Conservation (phyloP, 2,797 vertebrate genomes). For the Nannoperca obscura region DNA sequence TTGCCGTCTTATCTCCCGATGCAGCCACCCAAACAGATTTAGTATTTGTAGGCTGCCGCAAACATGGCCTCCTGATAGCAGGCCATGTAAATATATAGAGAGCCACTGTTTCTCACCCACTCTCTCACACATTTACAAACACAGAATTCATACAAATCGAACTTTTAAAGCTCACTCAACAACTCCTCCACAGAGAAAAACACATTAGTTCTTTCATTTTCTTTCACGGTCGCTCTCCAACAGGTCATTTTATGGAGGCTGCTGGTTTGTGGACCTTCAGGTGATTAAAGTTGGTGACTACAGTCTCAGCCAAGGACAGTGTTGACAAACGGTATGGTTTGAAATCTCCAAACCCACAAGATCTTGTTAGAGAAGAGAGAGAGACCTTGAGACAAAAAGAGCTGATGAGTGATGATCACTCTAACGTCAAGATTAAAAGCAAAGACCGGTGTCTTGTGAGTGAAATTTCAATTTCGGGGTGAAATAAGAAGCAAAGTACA, state of each 20-base stretch:
- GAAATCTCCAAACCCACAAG: not conserved
- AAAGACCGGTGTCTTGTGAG: not conserved
- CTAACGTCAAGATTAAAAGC: not conserved
- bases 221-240: too few relatives aligned
- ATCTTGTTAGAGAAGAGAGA: too few relatives aligned
- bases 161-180: constrained; percentile 15
- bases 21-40: constrained; percentile 74
- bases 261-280: not conserved
- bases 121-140: constrained; percentile 39
- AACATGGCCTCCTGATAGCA: constrained; percentile 64
- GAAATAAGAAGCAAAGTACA: too few relatives aligned
- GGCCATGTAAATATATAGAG: constrained; percentile 58
- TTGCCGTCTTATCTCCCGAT: constrained; percentile 77
- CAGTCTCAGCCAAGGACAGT: not conserved
- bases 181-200: constrained; percentile 8
- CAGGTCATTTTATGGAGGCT: too few relatives aligned
- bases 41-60: constrained; percentile 63
- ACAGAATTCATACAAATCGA: constrained; percentile 24
- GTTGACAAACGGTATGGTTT: not conserved
- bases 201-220: not conserved
- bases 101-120: constrained; percentile 41
- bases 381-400: not conserved
- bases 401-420: not conserved
- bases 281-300: constrained; percentile 26
- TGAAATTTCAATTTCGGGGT: not conserved